Base-by-base conservation (phyloP, 2,113 vertebrate species). In the Murina feae region DNA sequence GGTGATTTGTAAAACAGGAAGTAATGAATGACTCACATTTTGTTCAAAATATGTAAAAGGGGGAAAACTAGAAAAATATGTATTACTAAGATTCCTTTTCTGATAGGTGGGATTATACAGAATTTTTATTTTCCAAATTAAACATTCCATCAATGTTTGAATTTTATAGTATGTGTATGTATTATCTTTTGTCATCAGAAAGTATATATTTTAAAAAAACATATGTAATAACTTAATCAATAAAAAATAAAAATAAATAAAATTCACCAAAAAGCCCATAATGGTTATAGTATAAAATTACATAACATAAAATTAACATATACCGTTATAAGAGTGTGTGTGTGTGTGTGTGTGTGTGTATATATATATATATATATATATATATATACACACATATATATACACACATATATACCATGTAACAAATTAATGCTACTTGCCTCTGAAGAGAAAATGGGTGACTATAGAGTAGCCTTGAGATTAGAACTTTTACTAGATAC, bases 1-100 rank as follows among this genome's bases (percentile, higher is more conserved):
- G 49, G 18, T 10, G 89, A 66, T 74, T 86, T 44, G 16, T 44
- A 86, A 94, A 89, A 75, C 28, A 82, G 53, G 10, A 80, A 75
- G 13, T 60, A 74, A 69, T 51, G n/a, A 32, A 17, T 88, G 32
- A 94, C 28, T 18, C 18, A 66, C 71, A 85, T 86, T 89, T 85
- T 90, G 32, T 55, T 94, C 75, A 89, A 84, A 76, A 66, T 79
- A 68, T 76, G 25, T 82, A 11, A 91, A 82, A 25, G 35, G 21
- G 21, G 53, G 55, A 90, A 81, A 65, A 23, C 65, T 92, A 81
- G 44, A 72, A 88, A 84, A 58, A 83, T 58, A 51, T 37, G 4
- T 55, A 86, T 44, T 65, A 83, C 63, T 86, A 84, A 80, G 44
- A 53, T 90, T 95, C 28, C 16, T 94, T 92, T 94, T 81, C 44